Conservation (phyloP, 2,888 invertebrate species). For the Itoplectis maculator region DNA sequence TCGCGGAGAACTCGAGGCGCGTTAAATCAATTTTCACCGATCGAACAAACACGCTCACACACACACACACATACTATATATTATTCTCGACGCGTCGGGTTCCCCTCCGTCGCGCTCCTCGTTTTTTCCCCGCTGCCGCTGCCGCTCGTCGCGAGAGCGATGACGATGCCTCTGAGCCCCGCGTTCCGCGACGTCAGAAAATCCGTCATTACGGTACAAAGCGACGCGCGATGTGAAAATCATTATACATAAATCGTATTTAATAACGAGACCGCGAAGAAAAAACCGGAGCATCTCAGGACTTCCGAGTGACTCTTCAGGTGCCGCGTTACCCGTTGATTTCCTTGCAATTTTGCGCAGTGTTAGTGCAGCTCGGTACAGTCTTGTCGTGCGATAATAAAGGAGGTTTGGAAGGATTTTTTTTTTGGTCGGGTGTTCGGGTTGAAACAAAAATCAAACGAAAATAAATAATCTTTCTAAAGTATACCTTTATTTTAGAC, state of each 20-base stretch:
- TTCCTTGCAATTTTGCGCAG: not conserved
- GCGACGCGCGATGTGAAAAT: not conserved
- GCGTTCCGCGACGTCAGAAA: not conserved
- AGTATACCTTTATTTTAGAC: conserved; percentile 84
- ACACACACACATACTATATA: conserved; percentile 4
- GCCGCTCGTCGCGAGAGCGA: conserved; percentile 16
- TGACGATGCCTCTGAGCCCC: conserved; percentile 12
- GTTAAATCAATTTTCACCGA: conserved; percentile 66
- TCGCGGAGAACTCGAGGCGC: conserved; percentile 49
- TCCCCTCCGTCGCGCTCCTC: not conserved
- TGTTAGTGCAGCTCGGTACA: not conserved
- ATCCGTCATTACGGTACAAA: conserved; percentile 2
- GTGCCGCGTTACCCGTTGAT: not conserved
- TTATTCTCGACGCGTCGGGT: conserved; percentile 12
- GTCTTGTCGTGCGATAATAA: not conserved
- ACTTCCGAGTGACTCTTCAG: too few relatives aligned
- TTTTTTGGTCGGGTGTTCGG: conserved; percentile 19
- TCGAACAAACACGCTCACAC: conserved; percentile 44
- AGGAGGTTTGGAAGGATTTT: conserved; percentile 14
- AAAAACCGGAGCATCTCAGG: conserved; percentile 43
- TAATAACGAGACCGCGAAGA: not conserved
- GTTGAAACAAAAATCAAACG: conserved; percentile 72
- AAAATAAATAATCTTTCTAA: conserved; percentile 82
- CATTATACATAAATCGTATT: not conserved
- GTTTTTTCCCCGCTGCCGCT: not conserved